Base-by-base conservation (phyloP, 2,888 invertebrate genomes). In the Dicroscelio sp. region DNA sequence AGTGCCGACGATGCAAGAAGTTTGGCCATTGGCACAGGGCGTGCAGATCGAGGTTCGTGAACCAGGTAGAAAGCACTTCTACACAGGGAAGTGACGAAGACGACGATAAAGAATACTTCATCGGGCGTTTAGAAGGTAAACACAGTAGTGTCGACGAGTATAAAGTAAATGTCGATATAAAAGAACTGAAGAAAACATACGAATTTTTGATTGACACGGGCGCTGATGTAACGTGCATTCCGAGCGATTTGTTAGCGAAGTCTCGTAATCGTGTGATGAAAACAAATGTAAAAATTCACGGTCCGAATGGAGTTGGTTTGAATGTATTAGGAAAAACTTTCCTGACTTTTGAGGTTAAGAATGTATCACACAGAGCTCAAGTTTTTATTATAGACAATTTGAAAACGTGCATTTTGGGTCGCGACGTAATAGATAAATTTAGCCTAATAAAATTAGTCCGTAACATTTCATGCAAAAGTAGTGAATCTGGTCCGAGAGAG, bases 1-100 rank as follows among this genome's bases (percentile, higher is more conserved):
- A 76, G 30, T 93, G 92, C 75, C 78, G 88, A 27, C 91, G 87
- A 48, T 94, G 93, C 80, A 86, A 90, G 17, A 88, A 87, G 33
- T 92, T 80, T 55, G 65, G 65, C 3, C 65, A 67, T 20, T 67
- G 65, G 65, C n/a, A 93, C 14, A 90, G 89, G 33, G 88, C 82
- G 30, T 94, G 94, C 67, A 85, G 85, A 67, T 89, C 90, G 17
- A 90, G 89, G 80, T 82, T 69, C 6, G 27, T 82, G 0, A 33
- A 27, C 12, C 65, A 67, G n/a, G 2, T 69, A 14, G 86, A 75
- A n/a, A 79, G 83, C 35, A 35, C 5, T 20, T 30, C 30, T 14
- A 30, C 63, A 10, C 8, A 3, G 63, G 30, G n/a, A 2, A 35
- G n/a, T 23, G 25, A 75, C 52, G 48, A 25, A 80, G 25, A 65